phyloP scores from a whole-genome alignment of 2,888 invertebrate genomes.

The Napeogenes inachia region DNA sequence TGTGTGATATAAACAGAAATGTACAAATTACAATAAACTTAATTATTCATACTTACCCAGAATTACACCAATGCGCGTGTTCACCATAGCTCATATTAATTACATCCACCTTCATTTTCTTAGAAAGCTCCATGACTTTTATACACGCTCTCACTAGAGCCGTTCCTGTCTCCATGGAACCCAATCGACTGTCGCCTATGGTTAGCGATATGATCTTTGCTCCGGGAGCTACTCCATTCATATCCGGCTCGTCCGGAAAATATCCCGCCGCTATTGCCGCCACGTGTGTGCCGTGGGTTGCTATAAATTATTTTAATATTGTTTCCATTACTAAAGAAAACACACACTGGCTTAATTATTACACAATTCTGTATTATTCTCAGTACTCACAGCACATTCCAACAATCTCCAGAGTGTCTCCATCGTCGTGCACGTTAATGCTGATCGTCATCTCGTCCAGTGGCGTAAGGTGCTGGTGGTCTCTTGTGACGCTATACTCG shows the following conservation, averaged over 20 bases:
- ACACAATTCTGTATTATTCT: neutral
- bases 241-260: constrained; percentile 90
- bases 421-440: constrained; percentile 94
- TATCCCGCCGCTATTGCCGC: constrained; percentile 96
- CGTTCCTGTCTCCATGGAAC: constrained; percentile 97
- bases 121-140: constrained; percentile 85
- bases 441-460: constrained; percentile 91
- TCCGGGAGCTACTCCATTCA: constrained; percentile 97
- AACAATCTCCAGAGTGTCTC: constrained; percentile 93
- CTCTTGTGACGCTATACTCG: constrained; percentile 87
- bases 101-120: constrained; percentile 83
- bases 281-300: constrained; percentile 98
- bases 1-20: constrained; percentile 1
- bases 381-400: constrained; percentile 92
- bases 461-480: constrained; percentile 86
- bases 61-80: constrained; percentile 92
- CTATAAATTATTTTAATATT: constrained; percentile 65
- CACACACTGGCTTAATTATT: neutral
- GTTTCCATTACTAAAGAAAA: neutral
- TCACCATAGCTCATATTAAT: constrained; percentile 99
- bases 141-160: constrained; percentile 94
- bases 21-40: neutral
- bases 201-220: constrained; percentile 95
- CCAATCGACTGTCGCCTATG: constrained; percentile 94
- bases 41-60: constrained; percentile 80